Evolutionary conservation across 2,888 invertebrate species (phyloP), one percentile per base, ranked within the genome.

Genomic region (Hipparchia semele): DNA sequence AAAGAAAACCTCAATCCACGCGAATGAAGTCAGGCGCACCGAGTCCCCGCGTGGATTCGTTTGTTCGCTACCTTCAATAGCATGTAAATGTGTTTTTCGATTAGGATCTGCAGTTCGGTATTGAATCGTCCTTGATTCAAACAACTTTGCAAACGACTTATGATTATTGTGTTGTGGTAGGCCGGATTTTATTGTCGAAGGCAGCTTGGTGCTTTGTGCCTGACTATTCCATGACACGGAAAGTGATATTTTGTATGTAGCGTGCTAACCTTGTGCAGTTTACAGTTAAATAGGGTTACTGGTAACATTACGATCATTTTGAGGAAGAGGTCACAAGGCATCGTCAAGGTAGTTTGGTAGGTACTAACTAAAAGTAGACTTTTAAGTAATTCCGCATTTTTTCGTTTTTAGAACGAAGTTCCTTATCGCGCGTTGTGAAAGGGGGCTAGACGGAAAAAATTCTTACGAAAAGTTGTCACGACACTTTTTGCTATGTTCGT

Each of bases 1-100:
- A 23, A 0, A 0, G 1, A 23, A 23, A 23, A 23, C 23, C 23
- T 23, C 23, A 23, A 23, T 23, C 23, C 23, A 23, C 0, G 23
- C 23, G 23, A 23, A 23, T 23, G 23, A 23, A 23, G 23, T 23
- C 23, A 23, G 23, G 23, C 23, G 23, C 23, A 23, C 23, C 23
- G 23, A 23, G 23, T 23, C 23, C 23, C 23, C 23, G 23, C 23
- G 23, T 23, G 23, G 23, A 23, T 73, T 65, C 60, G 68, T 68
- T 53, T 67, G 61, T 59, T 66, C 64, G 66, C 45, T 69, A 61
- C 67, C 69, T 64, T 58, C 58, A 49, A 59, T 70, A 6, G 70
- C 62, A 68, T 68, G 68, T 49, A 58, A 59, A 60, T 58, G 68
- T 23, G 12, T 33, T 49, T 23, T 59, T 59, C 49, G 68, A 68